Base-by-base conservation (phyloP, 2,797 vertebrate species). In the Esox lucius region DNA sequence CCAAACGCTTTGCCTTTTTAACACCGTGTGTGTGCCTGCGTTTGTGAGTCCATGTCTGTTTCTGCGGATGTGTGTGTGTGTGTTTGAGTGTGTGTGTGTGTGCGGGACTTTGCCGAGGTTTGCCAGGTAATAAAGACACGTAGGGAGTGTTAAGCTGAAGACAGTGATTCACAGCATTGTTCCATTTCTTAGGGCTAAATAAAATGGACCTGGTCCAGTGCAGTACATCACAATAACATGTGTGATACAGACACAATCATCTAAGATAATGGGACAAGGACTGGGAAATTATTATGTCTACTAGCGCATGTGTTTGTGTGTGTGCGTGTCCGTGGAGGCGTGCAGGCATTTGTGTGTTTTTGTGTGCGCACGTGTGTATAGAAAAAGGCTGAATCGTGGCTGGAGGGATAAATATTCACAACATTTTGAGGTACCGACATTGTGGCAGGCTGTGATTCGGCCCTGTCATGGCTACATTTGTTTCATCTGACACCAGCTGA, bases 1-100 rank as follows among this genome's bases (percentile, higher is more conserved):
- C 51, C 51, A 76, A 74, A 75, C 28, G 31, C 49, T 22, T 66
- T 70, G 28, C 31, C 68, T 42, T 31, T 66, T 67, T 16, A 39
- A n/a, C 15, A 64, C 39, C 5, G 15, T 26, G 31, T 13, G 22
- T 28, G 31, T 74, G 62, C 53, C 22, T 74, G 62, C 53, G 22
- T 56, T 19, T 68, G 65, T 26, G 62, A 74, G 64, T 68, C 49
- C 22, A 24, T 17, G 31, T 35, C 1, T 31, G 11, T 67, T 17
- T 73, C 19, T 17, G 65, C 39, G 28, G 24, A 31, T 51, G 39
- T 65, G 61, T 31, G 61, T 66, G 22, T 56, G 24, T 39, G 46
- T 17, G 17, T 53, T 51, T 15, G 11, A 73, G 59, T 39, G 35
- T 65, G 26, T 51, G 64, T 33, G 6, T 33, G 24, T 26, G 48